Percentiles rank a stretch among this genome's conserved stretches.
Evolutionary conservation across 1,140 invertebrate genomes (phyloP).

Genomic region (Nixonia krombeini): DNA sequence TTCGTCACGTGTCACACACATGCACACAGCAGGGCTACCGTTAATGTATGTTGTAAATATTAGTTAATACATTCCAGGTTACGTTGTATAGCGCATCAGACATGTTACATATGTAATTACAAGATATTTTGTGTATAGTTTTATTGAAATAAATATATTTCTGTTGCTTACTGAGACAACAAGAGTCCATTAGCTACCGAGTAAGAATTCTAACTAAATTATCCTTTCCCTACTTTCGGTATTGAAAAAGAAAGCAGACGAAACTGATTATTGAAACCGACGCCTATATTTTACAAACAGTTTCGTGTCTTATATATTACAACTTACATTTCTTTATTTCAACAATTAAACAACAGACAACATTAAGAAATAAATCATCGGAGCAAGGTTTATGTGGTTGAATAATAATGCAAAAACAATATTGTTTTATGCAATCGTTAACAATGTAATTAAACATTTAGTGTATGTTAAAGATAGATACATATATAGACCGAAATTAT

Average conservation of each 20-base stretch:
- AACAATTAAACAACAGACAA: constrained; percentile 39
- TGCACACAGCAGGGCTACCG: constrained; percentile 70
- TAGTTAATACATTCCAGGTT: constrained; percentile 71
- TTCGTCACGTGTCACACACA: constrained; percentile 48
- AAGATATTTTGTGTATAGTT: constrained; percentile 70
- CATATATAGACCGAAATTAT: constrained; percentile 61
- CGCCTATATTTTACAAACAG: too few species aligned
- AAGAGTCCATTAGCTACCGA: constrained; percentile 47
- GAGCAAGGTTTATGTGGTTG: constrained; percentile 72
- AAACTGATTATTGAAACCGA: constrained; percentile 44
- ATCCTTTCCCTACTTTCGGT: constrained; percentile 26
- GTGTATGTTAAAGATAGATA: constrained; percentile 65
- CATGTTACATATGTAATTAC: constrained; percentile 72
- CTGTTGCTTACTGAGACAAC: constrained; percentile 65
- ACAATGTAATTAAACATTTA: constrained; percentile 66
- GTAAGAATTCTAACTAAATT: constrained; percentile 45
- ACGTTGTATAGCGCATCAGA: constrained; percentile 65
- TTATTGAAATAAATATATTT: constrained; percentile 70
- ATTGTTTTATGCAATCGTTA: constrained; percentile 66
- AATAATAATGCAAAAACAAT: constrained; percentile 63
- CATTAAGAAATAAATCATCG: constrained; percentile 60
- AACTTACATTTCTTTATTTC: constrained; percentile 39
- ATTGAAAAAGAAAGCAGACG: constrained; percentile 58
- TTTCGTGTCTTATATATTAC: constrained; percentile 62
- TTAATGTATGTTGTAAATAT: constrained; percentile 65